A percentile compares a stretch with the other conserved stretches of the same genome.
Conservation (phyloP, 2,888 invertebrate genomes). For the Lasioglossum morio region DNA sequence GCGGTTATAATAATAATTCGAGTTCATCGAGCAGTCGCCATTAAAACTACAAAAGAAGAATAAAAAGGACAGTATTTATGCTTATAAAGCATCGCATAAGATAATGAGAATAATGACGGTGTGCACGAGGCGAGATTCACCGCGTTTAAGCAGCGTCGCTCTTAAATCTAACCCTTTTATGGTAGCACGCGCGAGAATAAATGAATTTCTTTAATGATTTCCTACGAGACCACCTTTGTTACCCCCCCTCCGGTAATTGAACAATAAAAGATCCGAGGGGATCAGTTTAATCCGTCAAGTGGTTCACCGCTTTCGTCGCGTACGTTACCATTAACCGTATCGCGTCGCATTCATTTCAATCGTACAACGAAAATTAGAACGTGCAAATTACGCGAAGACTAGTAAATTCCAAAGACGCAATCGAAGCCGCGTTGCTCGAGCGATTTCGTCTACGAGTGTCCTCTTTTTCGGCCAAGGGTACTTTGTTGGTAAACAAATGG, state of each 20-base stretch:
- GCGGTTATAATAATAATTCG: not conserved
- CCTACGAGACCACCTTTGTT: not conserved
- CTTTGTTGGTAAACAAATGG: constrained; percentile 45
- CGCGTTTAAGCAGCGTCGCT: not conserved
- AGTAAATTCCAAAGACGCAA: not conserved
- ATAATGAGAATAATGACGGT: constrained; percentile 4
- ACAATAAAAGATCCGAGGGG: not conserved
- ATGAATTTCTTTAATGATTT: constrained; percentile 8
- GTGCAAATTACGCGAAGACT: not conserved
- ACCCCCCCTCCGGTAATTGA: not conserved
- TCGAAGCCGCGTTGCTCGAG: not conserved
- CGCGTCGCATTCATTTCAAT: not conserved
- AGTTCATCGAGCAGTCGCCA: not conserved
- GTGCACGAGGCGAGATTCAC: not conserved
- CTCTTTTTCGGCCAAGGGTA: constrained; percentile 44
- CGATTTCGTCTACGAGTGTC: constrained; percentile 28
- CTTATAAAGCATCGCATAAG: not conserved
- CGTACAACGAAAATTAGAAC: not conserved
- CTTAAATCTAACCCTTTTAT: constrained; percentile 10
- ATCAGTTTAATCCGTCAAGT: not conserved
- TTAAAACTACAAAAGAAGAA: not conserved
- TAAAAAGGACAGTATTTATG: not conserved
- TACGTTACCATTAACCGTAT: not conserved
- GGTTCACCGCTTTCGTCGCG: not conserved
- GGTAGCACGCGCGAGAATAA: not conserved